Conservation (phyloP, 2,113 vertebrate genomes). For the Calyptommatus sinebrachiatus region DNA sequence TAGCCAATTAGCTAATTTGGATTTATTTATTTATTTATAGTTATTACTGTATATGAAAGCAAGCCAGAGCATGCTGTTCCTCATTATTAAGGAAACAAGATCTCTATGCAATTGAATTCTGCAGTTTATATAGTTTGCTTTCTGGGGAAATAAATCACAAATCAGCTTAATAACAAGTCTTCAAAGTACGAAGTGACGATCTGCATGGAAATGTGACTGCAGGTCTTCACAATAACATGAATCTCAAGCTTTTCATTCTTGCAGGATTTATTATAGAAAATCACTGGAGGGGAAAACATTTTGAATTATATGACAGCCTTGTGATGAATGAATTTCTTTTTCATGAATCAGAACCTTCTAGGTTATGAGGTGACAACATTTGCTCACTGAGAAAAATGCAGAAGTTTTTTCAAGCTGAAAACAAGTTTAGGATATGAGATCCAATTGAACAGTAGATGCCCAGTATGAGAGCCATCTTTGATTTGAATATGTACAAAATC, state of each 20-base stretch:
- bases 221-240: slow-evolving; percentile 35
- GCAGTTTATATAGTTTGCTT: slow-evolving; percentile 36
- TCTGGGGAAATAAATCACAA: slow-evolving; percentile 52
- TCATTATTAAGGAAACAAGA: not conserved
- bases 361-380: not conserved
- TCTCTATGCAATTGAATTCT: slow-evolving; percentile 13
- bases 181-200: slow-evolving; percentile 29
- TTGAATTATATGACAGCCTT: slow-evolving; percentile 38
- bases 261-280: slow-evolving; percentile 44
- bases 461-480: not conserved
- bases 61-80: not conserved
- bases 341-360: slow-evolving; percentile 16
- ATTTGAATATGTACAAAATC: not conserved
- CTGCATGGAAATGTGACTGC: slow-evolving; percentile 29
- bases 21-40: slow-evolving; percentile 26
- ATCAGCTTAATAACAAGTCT: slow-evolving; percentile 47
- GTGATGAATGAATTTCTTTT: slow-evolving; percentile 36
- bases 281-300: slow-evolving; percentile 48
- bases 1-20: slow-evolving; percentile 44
- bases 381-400: not conserved
- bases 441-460: not conserved
- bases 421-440: slow-evolving; percentile 21
- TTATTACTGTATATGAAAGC: slow-evolving; percentile 38
- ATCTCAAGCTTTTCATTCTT: slow-evolving; percentile 21
- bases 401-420: slow-evolving; percentile 49